Conservation (phyloP, 2,888 invertebrate species). For the Entomobrya multifasciata region DNA sequence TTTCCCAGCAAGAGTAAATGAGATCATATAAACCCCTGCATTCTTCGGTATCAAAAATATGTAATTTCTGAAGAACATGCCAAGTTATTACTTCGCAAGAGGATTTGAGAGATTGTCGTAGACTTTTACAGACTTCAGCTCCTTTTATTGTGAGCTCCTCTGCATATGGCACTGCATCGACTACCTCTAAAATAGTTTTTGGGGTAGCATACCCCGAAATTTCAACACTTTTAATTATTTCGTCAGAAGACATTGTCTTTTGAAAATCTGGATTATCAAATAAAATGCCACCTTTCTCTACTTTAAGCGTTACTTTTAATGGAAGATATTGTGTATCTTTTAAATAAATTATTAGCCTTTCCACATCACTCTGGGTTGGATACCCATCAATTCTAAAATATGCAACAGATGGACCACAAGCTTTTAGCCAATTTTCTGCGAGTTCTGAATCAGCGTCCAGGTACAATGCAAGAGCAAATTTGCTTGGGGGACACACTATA, state of each 20-base stretch:
- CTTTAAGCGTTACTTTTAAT: conserved; percentile 37
- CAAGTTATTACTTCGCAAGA: conserved; percentile 38
- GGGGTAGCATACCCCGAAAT: conserved; percentile 59
- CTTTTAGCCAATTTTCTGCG: conserved; percentile 36
- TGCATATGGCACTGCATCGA: conserved; percentile 55
- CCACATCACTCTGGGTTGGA: conserved; percentile 27
- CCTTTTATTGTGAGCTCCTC: conserved; percentile 63
- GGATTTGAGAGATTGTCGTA: conserved; percentile 22
- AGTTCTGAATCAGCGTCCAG: conserved; percentile 10
- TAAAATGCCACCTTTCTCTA: conserved; percentile 45
- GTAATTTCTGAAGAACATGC: conserved; percentile 48
- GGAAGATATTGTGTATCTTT: conserved; percentile 35
- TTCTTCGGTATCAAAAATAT: conserved; percentile 43
- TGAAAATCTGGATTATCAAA: conserved; percentile 37
- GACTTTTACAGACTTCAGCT: conserved; percentile 47
- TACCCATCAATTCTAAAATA: conserved; percentile 59
- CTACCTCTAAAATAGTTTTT: conserved; percentile 1
- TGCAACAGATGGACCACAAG: conserved; percentile 50
- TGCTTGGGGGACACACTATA: conserved; percentile 40
- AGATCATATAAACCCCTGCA: conserved; percentile 62
- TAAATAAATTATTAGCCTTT: conserved; percentile 23
- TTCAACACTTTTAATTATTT: conserved; percentile 49
- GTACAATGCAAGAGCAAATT: conserved; percentile 58
- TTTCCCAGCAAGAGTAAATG: conserved; percentile 64
- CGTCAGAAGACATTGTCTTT: conserved; percentile 1